Evolutionary conservation across 2,113 vertebrate genomes (phyloP), one percentile per base, ranked within the genome.

Genomic region (Tretioscincus oriximinensis): DNA sequence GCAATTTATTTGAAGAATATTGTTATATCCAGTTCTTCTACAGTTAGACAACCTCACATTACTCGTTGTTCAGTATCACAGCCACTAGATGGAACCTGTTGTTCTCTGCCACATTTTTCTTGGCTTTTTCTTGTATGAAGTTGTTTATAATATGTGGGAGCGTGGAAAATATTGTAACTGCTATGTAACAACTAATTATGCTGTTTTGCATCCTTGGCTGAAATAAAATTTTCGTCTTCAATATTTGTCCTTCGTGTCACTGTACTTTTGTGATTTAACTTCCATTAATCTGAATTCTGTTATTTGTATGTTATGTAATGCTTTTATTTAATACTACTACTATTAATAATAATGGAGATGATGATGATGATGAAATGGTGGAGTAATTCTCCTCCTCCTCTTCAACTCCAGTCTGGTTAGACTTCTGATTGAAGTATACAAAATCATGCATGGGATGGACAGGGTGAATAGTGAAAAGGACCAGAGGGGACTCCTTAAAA

Each of bases 61-160:
- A 5, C 69, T 70, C 76, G 21, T n/a, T 76, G 26, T 69, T 21
- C 72, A 47, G 14, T 1, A 4, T 61, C 29, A 31, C 9, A n/a
- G 54, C 65, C 80, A 82, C 73, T 76, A 82, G 80, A 76, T 76
- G 80, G 73, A 49, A 41, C 4, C 49, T 9, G 73, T 49, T 63
- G 54, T 54, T 63, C n/a, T 63, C 45, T 47, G 20, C 49, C 26
- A 61, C n/a, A 1, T 54, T 14, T 64, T 11, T 1, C 54, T 41
- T 26, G 31, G 4, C 26, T 10, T 68, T 41, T 22, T 61, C 29
- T 47, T 68, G 60, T 2, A 11, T 69, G 67, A 69, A 81, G 20
- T 22, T 68, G 58, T 35, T 67, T 58, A n/a, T 11, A 58, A 10
- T 4, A 7, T 20, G 47, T 29, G 24, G 28, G 9, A 81, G 5